These are phyloP conservation scores for Ichneumon xanthorius DNA, from an alignment of 2,888 invertebrate genomes.

Conservation along the genomic window DNA sequence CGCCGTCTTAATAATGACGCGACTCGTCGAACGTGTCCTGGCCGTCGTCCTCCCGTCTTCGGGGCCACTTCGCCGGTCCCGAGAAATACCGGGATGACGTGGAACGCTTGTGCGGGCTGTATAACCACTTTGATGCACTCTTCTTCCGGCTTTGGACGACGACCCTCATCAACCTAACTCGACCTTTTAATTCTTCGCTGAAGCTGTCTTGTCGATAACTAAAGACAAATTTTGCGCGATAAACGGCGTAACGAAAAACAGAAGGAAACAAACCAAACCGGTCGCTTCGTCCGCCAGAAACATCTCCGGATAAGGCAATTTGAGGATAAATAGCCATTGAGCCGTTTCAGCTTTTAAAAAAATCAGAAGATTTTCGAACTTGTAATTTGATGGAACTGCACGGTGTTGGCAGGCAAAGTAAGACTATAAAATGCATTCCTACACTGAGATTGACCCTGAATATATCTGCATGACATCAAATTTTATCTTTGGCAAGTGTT, in stretches of 20 bases:
- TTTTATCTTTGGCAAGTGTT: no score
- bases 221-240: background rate
- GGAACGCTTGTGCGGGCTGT: background rate
- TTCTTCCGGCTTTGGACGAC: background rate
- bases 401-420: no score
- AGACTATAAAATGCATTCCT: no score
- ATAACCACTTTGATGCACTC: background rate
- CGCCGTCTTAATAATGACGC: conserved; percentile 69
- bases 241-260: no score
- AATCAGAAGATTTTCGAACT: no score
- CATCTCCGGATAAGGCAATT: no score
- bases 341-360: no score
- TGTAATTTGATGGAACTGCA: no score
- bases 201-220: background rate
- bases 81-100: conserved; percentile 7
- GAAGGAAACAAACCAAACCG: background rate
- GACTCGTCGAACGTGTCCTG: conserved; percentile 50
- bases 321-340: no score
- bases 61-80: conserved; percentile 44
- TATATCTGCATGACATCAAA: no score
- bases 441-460: no score
- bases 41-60: background rate
- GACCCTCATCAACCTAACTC: background rate
- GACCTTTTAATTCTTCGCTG: conserved; percentile 20
- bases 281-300: no score